phyloP scores from a whole-genome alignment of 1,140 invertebrate genomes.

The Bombus balteatus region DNA sequence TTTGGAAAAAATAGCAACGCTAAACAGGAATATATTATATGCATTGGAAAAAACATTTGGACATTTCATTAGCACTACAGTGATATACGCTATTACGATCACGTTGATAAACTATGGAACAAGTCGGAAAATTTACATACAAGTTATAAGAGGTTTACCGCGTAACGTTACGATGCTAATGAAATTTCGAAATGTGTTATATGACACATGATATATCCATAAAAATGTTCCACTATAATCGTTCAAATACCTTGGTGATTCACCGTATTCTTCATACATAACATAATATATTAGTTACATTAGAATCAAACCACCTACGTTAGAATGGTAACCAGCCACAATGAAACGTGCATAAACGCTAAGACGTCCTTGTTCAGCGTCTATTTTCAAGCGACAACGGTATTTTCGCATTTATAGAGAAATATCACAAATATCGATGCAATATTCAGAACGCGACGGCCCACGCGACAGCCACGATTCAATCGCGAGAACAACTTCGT shows the following conservation, averaged over 20 bases:
- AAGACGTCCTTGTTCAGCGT: background rate
- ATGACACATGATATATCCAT: background rate
- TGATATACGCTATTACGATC: background rate
- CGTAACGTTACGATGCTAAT: background rate
- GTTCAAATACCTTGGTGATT: background rate
- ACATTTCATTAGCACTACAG: background rate
- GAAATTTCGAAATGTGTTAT: background rate
- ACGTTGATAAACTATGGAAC: background rate
- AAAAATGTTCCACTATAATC: background rate
- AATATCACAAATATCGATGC: conserved; percentile 20
- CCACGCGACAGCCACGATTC: conserved; percentile 35
- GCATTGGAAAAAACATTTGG: background rate
- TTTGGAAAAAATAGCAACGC: background rate
- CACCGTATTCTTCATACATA: background rate
- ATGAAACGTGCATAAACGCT: background rate
- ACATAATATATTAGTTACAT: background rate
- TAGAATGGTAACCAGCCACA: background rate
- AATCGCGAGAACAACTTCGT: conserved; percentile 29
- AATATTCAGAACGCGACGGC: conserved; percentile 26
- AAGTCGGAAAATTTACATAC: background rate
- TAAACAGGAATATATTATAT: no score
- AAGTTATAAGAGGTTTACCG: background rate
- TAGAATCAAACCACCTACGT: background rate
- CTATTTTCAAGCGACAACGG: background rate
- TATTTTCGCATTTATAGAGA: conserved; percentile 1